Evolutionary conservation across 2,888 invertebrate species (phyloP).

Genomic region (Buathra laborator): DNA sequence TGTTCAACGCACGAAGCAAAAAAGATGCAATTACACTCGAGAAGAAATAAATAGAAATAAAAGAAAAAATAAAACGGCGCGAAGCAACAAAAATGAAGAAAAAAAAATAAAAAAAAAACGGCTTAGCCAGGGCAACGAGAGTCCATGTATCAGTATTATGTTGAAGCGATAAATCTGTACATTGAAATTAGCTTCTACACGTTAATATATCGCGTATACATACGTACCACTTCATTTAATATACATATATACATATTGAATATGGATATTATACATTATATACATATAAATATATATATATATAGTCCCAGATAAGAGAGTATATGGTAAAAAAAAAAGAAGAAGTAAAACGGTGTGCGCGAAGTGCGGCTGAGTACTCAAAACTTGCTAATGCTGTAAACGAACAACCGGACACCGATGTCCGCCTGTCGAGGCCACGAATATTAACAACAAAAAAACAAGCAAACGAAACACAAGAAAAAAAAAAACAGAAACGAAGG

Average conservation of each 20-base stretch:
- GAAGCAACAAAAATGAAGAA: conserved; percentile 28
- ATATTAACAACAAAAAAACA: conserved; percentile 41
- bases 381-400: conserved; percentile 33
- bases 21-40: background rate
- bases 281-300: conserved; percentile 72
- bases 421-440: conserved; percentile 52
- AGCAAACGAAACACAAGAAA: conserved; percentile 25
- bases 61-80: background rate
- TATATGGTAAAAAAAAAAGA: conserved; percentile 61
- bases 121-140: conserved; percentile 76
- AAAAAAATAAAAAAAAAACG: conserved; percentile 64
- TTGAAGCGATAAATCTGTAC: conserved; percentile 75
- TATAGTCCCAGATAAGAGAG: conserved; percentile 69
- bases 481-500: conserved; percentile 22
- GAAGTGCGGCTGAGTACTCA: conserved; percentile 61
- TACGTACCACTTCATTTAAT: conserved; percentile 79
- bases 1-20: background rate
- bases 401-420: conserved; percentile 30
- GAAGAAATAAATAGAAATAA: background rate
- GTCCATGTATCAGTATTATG: conserved; percentile 83
- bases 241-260: conserved; percentile 72
- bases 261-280: conserved; percentile 67
- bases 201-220: conserved; percentile 77
- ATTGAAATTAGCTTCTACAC: conserved; percentile 65
- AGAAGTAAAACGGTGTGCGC: conserved; percentile 42